Percentiles rank a stretch among this genome's conserved stretches.
phyloP scores from a whole-genome alignment of 2,797 vertebrate genomes.

The Eidolon dupreanum region DNA sequence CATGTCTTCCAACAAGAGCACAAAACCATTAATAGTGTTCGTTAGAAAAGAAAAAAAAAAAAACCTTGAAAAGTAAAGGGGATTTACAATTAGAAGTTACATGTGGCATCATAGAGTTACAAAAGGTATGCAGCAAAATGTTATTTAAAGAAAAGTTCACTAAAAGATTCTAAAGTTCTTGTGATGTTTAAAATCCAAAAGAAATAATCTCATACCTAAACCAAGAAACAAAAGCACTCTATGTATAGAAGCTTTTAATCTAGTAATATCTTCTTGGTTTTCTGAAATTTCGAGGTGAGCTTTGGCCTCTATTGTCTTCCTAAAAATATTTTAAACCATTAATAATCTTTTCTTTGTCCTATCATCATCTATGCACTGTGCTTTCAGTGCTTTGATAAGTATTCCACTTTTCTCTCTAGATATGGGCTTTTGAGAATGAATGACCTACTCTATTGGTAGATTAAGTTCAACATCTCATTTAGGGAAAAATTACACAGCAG shows the following conservation, averaged over 20 bases:
- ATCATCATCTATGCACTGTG: not conserved
- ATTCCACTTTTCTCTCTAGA: constrained; percentile 49
- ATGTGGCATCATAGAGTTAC: not conserved
- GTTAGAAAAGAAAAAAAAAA: not conserved
- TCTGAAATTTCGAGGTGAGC: not conserved
- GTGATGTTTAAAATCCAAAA: constrained; percentile 39
- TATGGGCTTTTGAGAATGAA: not conserved
- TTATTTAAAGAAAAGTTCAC: constrained; percentile 18
- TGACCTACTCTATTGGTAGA: not conserved
- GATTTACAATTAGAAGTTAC: not conserved
- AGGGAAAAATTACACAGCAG: constrained; percentile 15
- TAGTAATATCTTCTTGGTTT: not conserved
- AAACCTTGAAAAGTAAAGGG: not conserved
- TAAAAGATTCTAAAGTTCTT: not conserved
- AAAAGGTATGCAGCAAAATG: not conserved
- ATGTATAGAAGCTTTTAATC: not conserved
- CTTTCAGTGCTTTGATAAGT: constrained; percentile 25
- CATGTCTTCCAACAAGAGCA: not conserved
- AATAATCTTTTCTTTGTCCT: constrained; percentile 34
- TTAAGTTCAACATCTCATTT: constrained; percentile 20
- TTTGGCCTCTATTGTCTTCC: constrained; percentile 54
- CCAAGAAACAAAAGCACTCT: not conserved
- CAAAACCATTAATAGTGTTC: not conserved
- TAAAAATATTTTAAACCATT: constrained; percentile 45
- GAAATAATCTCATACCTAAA: not conserved